Evolutionary conservation across 2,113 vertebrate genomes (phyloP), one percentile per base, ranked within the genome.

Genomic region (Notothenia coriiceps): DNA sequence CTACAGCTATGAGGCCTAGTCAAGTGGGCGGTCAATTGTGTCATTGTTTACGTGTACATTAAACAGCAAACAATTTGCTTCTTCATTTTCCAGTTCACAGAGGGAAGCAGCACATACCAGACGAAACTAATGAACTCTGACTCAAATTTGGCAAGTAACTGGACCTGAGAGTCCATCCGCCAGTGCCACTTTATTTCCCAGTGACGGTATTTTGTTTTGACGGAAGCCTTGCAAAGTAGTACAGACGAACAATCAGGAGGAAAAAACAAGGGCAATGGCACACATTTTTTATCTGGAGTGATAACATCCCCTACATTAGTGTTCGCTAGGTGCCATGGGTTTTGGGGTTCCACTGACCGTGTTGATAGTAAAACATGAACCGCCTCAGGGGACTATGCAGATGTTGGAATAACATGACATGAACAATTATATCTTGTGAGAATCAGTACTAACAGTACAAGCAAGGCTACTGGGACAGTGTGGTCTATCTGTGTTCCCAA

Each of bases 1-100:
- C 66, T 49, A 43, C 49, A 33, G 51, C 55, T 68, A 51, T 75
- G 76, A 74, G 47, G 80, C 67, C 79, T 79, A 90, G 89, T 93
- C 90, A 92, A 89, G 83, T 72, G 80, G 73, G 78, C 20, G 52
- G 82, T 90, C 79, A 88, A 66, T 89, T 83, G 70, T 67, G 80
- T 68, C 78, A 82, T 81, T 87, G 88, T 90, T 86, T 61, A 62
- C 83, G 80, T 85, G 72, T 78, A 87, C 69, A 71, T 80, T 84
- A 81, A 87, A 87, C 25, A 70, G 64, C 55, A 88, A 91, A 86
- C 76, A 88, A 77, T 18, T 72, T 69, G 52, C 35, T 33, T 80
- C 68, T 78, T 85, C 71, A 77, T 79, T 80, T 80, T 40, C 33
- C 67, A 49, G 22, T 65, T 73, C 71, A 80, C 61, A 82, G 59